phyloP scores from a whole-genome alignment of 2,888 invertebrate species.

The Caenorhabditis imperialis region DNA sequence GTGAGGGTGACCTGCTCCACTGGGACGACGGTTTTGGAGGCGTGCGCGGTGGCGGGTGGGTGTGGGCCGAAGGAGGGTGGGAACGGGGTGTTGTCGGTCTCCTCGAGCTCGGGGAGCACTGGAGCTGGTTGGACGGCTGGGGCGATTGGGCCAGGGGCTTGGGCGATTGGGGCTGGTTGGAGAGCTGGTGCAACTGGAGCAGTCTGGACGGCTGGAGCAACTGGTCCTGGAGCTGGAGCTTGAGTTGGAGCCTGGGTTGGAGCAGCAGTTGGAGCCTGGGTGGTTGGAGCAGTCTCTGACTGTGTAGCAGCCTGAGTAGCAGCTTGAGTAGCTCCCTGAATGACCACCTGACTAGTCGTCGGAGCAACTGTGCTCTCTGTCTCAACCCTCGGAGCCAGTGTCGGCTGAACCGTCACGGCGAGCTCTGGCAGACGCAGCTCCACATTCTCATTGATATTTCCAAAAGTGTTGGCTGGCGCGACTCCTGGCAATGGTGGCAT shows the following conservation, averaged over 20 bases:
- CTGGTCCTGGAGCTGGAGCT: conserved; percentile 4
- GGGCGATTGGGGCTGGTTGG: background rate
- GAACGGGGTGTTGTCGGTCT: conserved; percentile 15
- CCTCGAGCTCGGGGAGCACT: background rate
- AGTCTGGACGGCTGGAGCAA: conserved; percentile 1
- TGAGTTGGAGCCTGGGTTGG: conserved; percentile 4
- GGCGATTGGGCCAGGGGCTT: background rate
- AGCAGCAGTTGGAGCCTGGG: conserved; percentile 6
- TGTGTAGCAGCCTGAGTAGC: background rate
- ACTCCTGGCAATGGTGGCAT: conserved; percentile 27
- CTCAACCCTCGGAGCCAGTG: background rate
- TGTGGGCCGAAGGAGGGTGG: conserved; percentile 54
- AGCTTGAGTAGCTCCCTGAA: no score
- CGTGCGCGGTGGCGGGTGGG: conserved; percentile 57
- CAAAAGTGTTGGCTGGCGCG: conserved; percentile 23
- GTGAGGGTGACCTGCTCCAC: conserved; percentile 8
- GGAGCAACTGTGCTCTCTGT: background rate
- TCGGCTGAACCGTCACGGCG: conserved; percentile 13
- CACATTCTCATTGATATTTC: conserved; percentile 28
- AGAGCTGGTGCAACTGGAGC: conserved; percentile 3
- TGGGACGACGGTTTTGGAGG: conserved; percentile 54
- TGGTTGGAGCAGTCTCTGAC: conserved; percentile 15
- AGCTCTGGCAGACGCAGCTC: conserved; percentile 38
- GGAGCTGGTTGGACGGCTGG: background rate
- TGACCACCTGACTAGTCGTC: background rate